These are phyloP conservation scores for Xerus rutilus DNA, from an alignment of 2,797 vertebrate species.

Conservation along the genomic window DNA sequence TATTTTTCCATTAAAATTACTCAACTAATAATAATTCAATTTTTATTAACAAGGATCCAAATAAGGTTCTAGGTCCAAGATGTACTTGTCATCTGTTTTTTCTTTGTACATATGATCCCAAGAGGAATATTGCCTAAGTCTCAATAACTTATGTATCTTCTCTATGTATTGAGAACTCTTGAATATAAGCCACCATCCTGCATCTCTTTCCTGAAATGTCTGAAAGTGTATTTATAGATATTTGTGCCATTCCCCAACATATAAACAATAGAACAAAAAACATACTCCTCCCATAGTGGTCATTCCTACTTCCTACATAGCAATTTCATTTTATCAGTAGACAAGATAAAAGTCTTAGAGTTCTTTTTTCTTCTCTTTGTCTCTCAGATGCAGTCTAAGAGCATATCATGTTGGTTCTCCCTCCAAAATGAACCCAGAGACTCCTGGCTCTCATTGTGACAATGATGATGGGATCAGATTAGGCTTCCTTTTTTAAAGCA, in stretches of 20 bases:
- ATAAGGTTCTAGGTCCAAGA: background rate
- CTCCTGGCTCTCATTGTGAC: background rate
- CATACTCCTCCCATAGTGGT: background rate
- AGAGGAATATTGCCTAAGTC: background rate
- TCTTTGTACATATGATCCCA: background rate
- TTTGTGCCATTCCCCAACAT: background rate
- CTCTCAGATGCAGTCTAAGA: background rate
- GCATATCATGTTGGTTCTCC: background rate
- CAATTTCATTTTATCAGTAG: background rate
- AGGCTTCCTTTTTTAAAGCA: background rate
- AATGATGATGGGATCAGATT: background rate
- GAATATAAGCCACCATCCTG: background rate
- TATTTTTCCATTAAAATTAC: background rate
- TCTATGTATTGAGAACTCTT: background rate
- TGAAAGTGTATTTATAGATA: background rate
- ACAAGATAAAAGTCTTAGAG: background rate
- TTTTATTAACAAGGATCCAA: background rate
- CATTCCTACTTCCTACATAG: background rate
- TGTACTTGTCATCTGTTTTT: background rate
- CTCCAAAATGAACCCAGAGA: background rate
- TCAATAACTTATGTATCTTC: background rate
- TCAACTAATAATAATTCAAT: background rate
- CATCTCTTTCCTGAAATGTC: background rate
- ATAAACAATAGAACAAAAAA: background rate
- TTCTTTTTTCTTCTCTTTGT: background rate